Conservation (phyloP, 2,888 invertebrate species). For the Mesochorus sp. region DNA sequence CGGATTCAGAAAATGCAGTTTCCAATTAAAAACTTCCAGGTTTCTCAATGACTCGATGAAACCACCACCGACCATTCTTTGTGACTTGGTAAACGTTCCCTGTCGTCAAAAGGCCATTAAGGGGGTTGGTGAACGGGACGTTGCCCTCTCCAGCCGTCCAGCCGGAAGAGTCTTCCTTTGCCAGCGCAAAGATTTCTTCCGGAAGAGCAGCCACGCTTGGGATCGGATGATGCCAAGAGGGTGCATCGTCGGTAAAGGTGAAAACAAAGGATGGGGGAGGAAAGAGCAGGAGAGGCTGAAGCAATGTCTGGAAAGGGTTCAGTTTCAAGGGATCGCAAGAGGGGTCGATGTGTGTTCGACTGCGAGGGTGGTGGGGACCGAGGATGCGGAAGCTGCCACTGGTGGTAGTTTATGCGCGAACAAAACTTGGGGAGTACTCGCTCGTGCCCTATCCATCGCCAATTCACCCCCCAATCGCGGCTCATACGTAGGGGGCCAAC, state of each 20-base stretch:
- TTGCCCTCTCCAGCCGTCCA: too few species aligned
- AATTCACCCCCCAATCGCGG: conserved; percentile 15
- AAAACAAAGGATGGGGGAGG: neutral
- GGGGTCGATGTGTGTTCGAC: conserved; percentile 4
- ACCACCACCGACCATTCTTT: too few species aligned
- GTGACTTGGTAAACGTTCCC: too few species aligned
- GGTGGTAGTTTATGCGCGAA: neutral
- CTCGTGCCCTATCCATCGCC: conserved; percentile 22
- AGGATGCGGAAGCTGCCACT: conserved; percentile 15
- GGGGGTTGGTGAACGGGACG: neutral
- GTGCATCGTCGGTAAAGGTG: neutral
- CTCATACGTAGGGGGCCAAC: neutral
- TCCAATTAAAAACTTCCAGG: too few species aligned
- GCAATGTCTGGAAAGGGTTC: conserved; percentile 37
- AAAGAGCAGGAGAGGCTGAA: neutral
- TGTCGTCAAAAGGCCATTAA: neutral
- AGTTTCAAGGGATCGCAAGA: conserved; percentile 25
- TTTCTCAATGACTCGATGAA: too few species aligned
- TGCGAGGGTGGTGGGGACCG: neutral
- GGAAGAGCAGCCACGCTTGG: conserved; percentile 55
- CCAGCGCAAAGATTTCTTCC: conserved; percentile 31
- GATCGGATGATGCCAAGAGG: conserved; percentile 28
- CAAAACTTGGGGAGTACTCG: neutral
- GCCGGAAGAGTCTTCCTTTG: conserved; percentile 33
- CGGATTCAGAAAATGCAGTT: neutral